A percentile compares a stretch with the other conserved stretches of the same genome.
Conservation (phyloP, 1,140 invertebrate species). For the Meloidogyne hapla region DNA sequence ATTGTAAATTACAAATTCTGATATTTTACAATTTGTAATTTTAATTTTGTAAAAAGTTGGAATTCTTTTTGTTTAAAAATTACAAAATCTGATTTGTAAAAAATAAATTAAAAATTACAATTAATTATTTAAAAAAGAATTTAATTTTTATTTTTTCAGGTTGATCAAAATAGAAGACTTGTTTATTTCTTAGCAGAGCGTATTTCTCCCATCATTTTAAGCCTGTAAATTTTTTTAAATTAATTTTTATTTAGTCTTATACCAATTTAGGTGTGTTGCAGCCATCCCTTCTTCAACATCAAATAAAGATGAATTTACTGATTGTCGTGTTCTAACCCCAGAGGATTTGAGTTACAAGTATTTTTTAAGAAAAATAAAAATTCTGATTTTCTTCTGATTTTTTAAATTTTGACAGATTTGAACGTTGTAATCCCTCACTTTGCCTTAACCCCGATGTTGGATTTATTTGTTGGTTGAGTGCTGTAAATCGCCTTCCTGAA, state of each 20-base stretch:
- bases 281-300: conserved; percentile 53
- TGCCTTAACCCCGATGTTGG: conserved; percentile 54
- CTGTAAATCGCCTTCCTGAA: conserved; percentile 76
- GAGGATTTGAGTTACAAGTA: conserved; percentile 66
- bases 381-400: conserved; percentile 11
- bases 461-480: conserved; percentile 84
- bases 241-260: neutral
- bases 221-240: conserved; percentile 28
- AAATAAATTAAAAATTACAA: no score
- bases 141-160: neutral
- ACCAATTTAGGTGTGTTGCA: conserved; percentile 65
- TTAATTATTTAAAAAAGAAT: no score
- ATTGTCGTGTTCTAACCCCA: conserved; percentile 64
- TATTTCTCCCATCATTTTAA: conserved; percentile 23
- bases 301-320: conserved; percentile 38
- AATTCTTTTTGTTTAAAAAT: no score
- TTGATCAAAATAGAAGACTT: conserved; percentile 44
- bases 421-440: conserved; percentile 37
- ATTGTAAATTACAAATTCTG: no score
- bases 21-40: no score
- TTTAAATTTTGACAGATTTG: conserved; percentile 27
- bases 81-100: no score
- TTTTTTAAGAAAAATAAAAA: no score
- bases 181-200: conserved; percentile 56
- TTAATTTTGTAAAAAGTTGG: no score